Percentiles rank a stretch among this genome's conserved stretches.
phyloP scores from a whole-genome alignment of 2,113 vertebrate genomes.

The Machaerirhynchus nigripectus region DNA sequence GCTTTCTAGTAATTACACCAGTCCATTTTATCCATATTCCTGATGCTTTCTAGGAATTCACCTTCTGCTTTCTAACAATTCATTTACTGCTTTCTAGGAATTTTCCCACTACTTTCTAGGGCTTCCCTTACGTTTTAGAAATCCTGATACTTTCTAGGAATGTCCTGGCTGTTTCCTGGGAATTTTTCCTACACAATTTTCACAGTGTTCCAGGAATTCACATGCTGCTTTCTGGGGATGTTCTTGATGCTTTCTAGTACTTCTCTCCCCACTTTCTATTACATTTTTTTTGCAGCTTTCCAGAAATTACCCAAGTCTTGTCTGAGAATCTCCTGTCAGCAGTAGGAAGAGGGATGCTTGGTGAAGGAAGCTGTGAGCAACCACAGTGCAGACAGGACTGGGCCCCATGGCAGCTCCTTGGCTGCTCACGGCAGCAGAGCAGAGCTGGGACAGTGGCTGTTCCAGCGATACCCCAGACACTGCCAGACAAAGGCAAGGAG shows the following conservation, averaged over 20 bases:
- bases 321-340: not conserved
- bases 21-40: not conserved
- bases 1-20: not conserved
- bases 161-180: not conserved
- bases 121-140: not conserved
- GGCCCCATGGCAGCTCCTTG: not conserved
- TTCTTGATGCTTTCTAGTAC: not conserved
- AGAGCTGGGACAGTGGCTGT: not conserved
- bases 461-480: not conserved
- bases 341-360: not conserved
- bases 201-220: not conserved
- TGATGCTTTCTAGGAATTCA: not conserved
- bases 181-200: not conserved
- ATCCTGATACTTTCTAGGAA: not conserved
- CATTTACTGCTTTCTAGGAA: not conserved
- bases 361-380: not conserved
- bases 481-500: not conserved
- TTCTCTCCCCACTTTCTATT: not conserved
- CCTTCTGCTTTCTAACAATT: not conserved
- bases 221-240: not conserved
- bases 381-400: not conserved
- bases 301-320: not conserved
- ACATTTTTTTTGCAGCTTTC: not conserved
- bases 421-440: not conserved
- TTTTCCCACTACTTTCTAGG: not conserved